Conservation (phyloP, 2,888 invertebrate genomes). For the Oegoconia quadripuncta region DNA sequence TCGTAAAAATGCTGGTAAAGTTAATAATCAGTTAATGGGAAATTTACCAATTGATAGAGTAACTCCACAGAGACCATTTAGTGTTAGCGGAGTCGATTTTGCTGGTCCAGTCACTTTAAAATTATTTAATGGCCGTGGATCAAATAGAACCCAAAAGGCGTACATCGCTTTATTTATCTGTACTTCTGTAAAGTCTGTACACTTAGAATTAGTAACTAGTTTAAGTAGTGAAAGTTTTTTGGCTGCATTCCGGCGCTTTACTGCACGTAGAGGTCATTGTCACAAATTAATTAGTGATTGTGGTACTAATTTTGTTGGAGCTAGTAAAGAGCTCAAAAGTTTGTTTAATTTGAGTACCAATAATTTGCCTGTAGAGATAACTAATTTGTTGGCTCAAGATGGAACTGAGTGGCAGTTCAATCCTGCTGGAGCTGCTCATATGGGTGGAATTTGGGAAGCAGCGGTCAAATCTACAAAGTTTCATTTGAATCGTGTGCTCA, state of each 20-base stretch:
- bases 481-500: constrained; percentile 6
- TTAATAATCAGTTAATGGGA: constrained; percentile 5
- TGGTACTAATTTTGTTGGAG: too few species aligned
- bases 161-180: too few species aligned
- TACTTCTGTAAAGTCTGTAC: constrained; percentile 8
- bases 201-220: constrained; percentile 2
- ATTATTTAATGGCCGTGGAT: neutral
- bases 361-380: neutral
- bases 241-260: constrained; percentile 10
- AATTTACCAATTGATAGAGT: constrained; percentile 8
- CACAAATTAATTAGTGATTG: constrained; percentile 1
- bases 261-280: constrained; percentile 9
- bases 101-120: constrained; percentile 8
- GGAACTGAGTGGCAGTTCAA: constrained; percentile 11
- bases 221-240: constrained; percentile 3
- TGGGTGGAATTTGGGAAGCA: constrained; percentile 8
- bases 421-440: constrained; percentile 8
- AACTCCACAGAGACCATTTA: constrained; percentile 4
- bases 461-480: constrained; percentile 4
- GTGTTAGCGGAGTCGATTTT: constrained; percentile 10
- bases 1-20: neutral
- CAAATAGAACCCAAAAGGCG: neutral
- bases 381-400: neutral
- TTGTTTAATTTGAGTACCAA: neutral
- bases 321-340: neutral